Conservation (phyloP, 1,140 invertebrate species). For the Megalopta genalis region DNA sequence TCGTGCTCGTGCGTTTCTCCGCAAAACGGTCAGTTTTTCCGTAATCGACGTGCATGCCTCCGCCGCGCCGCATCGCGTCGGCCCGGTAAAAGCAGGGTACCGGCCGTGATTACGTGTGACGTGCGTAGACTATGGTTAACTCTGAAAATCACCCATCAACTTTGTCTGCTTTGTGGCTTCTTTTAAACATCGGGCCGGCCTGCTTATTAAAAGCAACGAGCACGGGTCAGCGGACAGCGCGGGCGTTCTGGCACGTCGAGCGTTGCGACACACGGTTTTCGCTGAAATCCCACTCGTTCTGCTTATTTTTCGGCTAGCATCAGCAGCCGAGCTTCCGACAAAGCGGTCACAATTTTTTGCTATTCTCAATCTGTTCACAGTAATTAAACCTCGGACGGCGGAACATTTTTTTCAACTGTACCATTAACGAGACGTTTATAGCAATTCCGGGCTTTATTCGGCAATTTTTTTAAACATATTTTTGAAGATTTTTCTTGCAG, state of each 20-base stretch:
- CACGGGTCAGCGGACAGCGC: not conserved
- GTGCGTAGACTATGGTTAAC: constrained; percentile 57
- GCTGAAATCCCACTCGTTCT: constrained; percentile 14
- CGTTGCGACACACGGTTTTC: constrained; percentile 46
- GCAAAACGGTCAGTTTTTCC: constrained; percentile 40
- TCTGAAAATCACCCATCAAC: constrained; percentile 46
- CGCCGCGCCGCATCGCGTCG: no score
- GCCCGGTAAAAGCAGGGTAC: constrained; percentile 43
- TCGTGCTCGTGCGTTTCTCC: not conserved
- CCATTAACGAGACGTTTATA: no score
- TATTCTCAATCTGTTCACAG: no score
- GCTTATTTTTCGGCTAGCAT: not conserved
- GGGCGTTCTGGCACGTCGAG: constrained; percentile 6
- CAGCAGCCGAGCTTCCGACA: no score
- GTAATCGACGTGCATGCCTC: constrained; percentile 26
- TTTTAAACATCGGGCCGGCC: constrained; percentile 21
- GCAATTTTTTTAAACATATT: no score
- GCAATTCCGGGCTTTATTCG: no score
- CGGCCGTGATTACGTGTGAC: constrained; percentile 53
- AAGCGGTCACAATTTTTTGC: no score
- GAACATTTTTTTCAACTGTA: no score
- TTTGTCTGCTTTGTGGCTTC: constrained; percentile 45
- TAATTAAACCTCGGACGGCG: no score
- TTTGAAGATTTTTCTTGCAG: no score
- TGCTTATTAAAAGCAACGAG: constrained; percentile 52